Evolutionary conservation across 2,113 vertebrate genomes (phyloP), one percentile per base, ranked within the genome.

Genomic region (Glareola pratincola): DNA sequence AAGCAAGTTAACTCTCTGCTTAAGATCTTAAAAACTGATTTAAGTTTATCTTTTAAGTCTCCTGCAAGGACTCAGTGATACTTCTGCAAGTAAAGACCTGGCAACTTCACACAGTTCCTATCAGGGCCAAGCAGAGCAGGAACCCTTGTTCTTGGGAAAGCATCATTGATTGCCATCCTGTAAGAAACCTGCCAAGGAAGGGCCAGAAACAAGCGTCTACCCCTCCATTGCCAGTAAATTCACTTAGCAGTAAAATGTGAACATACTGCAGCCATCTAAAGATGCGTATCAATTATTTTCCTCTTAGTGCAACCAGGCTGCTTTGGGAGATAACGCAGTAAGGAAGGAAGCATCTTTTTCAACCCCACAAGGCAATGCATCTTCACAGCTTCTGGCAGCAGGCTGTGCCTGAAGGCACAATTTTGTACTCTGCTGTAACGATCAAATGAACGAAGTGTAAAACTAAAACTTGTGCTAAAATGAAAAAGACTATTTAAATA

Each of bases 361-460:
- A 86, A 43, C 34, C 88, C 51, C 73, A 26, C 0, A 26, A 78
- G 56, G 51, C 68, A 47, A 7, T 20, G 47, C 47, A 36, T 74
- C 47, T 67, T 86, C 83, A 54, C 41, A 14, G 36, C 39, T 60
- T 72, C 73, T 85, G 2, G 0, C 72, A 86, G 63, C 34, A 41
- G 85, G 43, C 82, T 63, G 32, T 59, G 90, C 95, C 94, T 68
- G 51, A 51, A 81, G 88, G 85, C 83, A 86, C 11, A 68, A 24
- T 88, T 90, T 74, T 88, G 79, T 93, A 57, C 20, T 23, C 83
- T 39, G 78, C 39, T 84, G 57, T 75, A 90, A 76, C 2, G 64
- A 96, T 81, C 79, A 95, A 88, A 93, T 41, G 68, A 96, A 34
- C 18, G 32, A 32, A 90, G 20, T 51, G 47, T 54, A 83, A 94